phyloP scores from a whole-genome alignment of 2,113 vertebrate species.

The Rhombomys opimus region DNA sequence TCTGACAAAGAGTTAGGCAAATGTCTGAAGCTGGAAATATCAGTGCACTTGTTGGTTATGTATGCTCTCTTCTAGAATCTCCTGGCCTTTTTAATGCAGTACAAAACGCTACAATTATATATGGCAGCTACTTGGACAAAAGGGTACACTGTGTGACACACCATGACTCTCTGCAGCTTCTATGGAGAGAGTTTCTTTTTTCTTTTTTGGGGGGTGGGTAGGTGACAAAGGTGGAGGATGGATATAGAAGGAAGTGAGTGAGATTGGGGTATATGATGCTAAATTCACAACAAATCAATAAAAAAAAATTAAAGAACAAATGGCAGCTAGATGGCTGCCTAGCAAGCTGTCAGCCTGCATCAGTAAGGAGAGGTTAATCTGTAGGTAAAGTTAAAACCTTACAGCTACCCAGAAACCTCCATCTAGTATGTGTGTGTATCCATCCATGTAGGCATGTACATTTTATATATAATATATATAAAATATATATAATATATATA shows the following conservation, averaged over 20 bases:
- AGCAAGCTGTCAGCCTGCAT: not conserved
- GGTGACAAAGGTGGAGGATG: not conserved
- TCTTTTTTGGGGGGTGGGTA: not conserved
- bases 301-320: not conserved
- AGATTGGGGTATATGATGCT: not conserved
- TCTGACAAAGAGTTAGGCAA: constrained; percentile 73
- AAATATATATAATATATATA: too few relatives aligned
- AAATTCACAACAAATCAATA: not conserved
- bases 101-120: constrained; percentile 55
- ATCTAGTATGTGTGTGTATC: not conserved
- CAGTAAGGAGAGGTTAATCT: constrained; percentile 34
- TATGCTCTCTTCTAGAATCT: constrained; percentile 63
- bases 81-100: constrained; percentile 52
- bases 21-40: constrained; percentile 65
- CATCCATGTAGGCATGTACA: too few relatives aligned
- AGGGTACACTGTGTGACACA: not conserved
- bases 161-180: not conserved
- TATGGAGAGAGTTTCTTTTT: not conserved
- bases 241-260: not conserved
- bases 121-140: not conserved
- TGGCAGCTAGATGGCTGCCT: not conserved
- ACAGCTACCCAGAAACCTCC: not conserved
- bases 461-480: not conserved
- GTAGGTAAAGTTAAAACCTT: not conserved
- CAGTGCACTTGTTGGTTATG: constrained; percentile 59